Evolutionary conservation across 2,113 vertebrate genomes (phyloP).

Genomic region (Speoplatyrhinus poulsoni): DNA sequence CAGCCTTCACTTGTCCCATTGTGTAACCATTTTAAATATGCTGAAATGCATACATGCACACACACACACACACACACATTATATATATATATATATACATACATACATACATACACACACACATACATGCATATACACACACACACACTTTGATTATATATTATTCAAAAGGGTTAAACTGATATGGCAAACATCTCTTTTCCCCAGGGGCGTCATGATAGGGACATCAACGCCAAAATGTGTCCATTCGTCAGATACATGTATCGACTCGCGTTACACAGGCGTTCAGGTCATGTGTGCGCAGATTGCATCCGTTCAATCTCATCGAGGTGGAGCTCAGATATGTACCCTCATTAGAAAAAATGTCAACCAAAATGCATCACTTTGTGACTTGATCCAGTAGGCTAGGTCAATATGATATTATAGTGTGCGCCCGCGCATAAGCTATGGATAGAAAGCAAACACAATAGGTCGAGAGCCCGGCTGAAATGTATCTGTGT

Average conservation of each 20-base stretch:
- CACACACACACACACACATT: too few relatives aligned
- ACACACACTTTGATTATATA: too few relatives aligned
- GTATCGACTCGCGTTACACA: not conserved
- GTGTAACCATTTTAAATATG: too few relatives aligned
- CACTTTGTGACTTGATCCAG: not conserved
- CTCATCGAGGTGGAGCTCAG: conserved; percentile 12
- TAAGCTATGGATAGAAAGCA: not conserved
- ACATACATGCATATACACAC: too few relatives aligned
- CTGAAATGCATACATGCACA: too few relatives aligned
- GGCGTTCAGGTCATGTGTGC: not conserved
- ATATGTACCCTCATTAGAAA: not conserved
- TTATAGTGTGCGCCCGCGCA: not conserved
- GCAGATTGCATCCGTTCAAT: not conserved
- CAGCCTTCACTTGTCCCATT: too few relatives aligned
- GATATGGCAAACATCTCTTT: conserved; percentile 21
- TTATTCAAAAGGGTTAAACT: conserved; percentile 20
- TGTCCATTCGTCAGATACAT: conserved; percentile 9
- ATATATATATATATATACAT: too few relatives aligned
- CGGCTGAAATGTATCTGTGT: conserved; percentile 26
- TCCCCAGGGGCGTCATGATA: conserved; percentile 45
- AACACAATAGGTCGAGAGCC: conserved; percentile 48
- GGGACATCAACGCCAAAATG: conserved; percentile 31
- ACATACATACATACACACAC: too few relatives aligned
- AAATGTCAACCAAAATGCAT: not conserved
- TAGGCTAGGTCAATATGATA: not conserved